These are phyloP conservation scores for Sabellastarte sp. DNA, from an alignment of 2,888 invertebrate genomes.

Conservation along the genomic window DNA sequence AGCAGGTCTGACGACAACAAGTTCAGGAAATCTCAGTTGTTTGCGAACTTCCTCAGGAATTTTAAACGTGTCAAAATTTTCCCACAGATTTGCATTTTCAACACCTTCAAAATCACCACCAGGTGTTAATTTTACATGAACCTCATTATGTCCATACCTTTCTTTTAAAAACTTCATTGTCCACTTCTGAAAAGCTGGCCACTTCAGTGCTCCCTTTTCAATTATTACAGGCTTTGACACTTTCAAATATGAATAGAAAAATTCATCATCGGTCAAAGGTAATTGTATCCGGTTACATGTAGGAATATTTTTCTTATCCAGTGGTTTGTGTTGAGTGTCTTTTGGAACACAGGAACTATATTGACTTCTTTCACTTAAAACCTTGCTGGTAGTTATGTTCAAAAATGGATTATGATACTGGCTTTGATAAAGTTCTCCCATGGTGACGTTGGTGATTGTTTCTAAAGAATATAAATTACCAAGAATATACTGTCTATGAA, in stretches of 20 bases:
- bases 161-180: constrained; percentile 40
- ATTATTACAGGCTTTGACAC: constrained; percentile 52
- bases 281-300: constrained; percentile 19
- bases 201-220: constrained; percentile 36
- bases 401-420: not conserved
- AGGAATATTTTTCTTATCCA: constrained; percentile 1
- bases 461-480: constrained; percentile 37
- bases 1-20: constrained; percentile 55
- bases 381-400: not conserved
- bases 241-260: constrained; percentile 46
- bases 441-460: constrained; percentile 27
- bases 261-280: constrained; percentile 33
- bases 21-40: constrained; percentile 46
- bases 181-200: constrained; percentile 51
- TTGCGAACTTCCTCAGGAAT: constrained; percentile 42
- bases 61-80: constrained; percentile 36
- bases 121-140: constrained; percentile 52
- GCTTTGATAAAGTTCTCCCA: constrained; percentile 12
- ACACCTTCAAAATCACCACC: constrained; percentile 53
- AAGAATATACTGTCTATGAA: constrained; percentile 40
- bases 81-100: constrained; percentile 45
- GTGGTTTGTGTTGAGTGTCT: too few relatives aligned
- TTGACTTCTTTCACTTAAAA: not conserved
- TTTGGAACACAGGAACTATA: too few relatives aligned
- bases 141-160: constrained; percentile 35